A percentile compares a stretch with the other conserved stretches of the same genome.
Evolutionary conservation across 2,113 vertebrate species (phyloP).

Genomic region (Tinamus guttatus): DNA sequence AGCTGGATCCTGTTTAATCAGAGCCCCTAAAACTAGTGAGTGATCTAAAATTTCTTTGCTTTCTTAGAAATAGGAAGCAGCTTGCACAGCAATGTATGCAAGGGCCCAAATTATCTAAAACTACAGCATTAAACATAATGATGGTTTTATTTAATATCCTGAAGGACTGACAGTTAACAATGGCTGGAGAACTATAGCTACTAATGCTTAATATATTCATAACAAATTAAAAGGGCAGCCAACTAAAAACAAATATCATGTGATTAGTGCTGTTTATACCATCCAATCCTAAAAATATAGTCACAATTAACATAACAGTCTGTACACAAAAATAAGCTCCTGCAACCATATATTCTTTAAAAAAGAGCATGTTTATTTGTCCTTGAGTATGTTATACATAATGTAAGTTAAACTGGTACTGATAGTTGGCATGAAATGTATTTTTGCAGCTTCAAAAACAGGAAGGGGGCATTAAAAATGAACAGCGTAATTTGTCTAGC

Average conservation of each 20-base stretch:
- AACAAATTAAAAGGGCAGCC: not conserved
- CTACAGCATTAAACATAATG: conserved; percentile 30
- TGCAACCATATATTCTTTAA: not conserved
- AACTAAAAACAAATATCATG: conserved; percentile 4
- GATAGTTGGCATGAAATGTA: not conserved
- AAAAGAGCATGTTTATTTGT: not conserved
- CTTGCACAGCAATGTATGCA: not conserved
- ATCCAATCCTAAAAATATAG: not conserved
- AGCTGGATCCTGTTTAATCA: conserved; percentile 58
- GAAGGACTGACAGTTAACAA: conserved; percentile 25
- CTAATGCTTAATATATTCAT: not conserved
- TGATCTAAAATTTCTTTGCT: conserved; percentile 47
- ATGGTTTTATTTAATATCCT: conserved; percentile 44
- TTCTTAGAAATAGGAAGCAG: conserved; percentile 17
- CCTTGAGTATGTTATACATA: not conserved
- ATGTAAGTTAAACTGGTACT: not conserved
- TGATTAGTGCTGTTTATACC: not conserved
- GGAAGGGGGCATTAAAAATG: not conserved
- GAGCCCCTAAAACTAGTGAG: conserved; percentile 31
- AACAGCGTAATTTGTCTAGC: not conserved
- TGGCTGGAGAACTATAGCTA: not conserved
- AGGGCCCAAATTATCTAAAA: conserved; percentile 33
- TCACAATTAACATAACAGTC: not conserved
- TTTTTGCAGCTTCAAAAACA: not conserved
- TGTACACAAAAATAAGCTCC: not conserved